Evolutionary conservation across 2,113 vertebrate genomes (phyloP), one percentile per base, ranked within the genome.

Genomic region (Maccullochella peelii): DNA sequence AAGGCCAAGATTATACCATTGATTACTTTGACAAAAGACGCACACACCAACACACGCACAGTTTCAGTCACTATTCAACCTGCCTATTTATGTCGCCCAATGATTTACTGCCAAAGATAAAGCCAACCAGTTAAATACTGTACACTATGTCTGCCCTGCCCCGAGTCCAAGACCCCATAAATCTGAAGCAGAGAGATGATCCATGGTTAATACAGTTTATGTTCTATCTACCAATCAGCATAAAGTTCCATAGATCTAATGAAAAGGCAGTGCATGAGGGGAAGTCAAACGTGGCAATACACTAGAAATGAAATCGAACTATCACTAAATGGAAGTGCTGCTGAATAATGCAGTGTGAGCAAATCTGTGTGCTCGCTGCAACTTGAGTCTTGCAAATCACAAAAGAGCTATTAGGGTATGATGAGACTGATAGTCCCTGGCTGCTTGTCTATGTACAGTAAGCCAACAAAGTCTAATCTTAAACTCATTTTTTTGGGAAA

Each of bases 41-140:
- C 33, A 33, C 63, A 40, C 27, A 30, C 67, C 38, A 5, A 67
- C 38, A 66, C 6, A 16, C 4, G 20, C 59, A n/a, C 59, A 25
- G 30, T 74, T 68, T 20, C 49, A 59, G 71, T 67, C 36, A 52
- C 72, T 66, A 21, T 44, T 50, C 49, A 73, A 27, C 58, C 27
- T n/a, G 2, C 16, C 14, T 21, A 1, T 77, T 38, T 47, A 33
- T 1, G 0, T 11, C 23, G 5, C 21, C 16, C 12, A 23, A 5
- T 76, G 40, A 69, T 81, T 77, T 77, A 83, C 21, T 57, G 47
- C 55, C 76, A 68, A 27, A 49, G 74, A 78, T 66, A 71, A 47
- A 80, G 72, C 36, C 62, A 71, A 12, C 49, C 66, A 54, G 44
- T 67, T 73, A 8, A 42, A 21, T 40, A 47, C 6, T 59, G 30